Base-by-base conservation (phyloP, 92 coral and sea anemone genomes). In the Palythoa heliodiscus region DNA sequence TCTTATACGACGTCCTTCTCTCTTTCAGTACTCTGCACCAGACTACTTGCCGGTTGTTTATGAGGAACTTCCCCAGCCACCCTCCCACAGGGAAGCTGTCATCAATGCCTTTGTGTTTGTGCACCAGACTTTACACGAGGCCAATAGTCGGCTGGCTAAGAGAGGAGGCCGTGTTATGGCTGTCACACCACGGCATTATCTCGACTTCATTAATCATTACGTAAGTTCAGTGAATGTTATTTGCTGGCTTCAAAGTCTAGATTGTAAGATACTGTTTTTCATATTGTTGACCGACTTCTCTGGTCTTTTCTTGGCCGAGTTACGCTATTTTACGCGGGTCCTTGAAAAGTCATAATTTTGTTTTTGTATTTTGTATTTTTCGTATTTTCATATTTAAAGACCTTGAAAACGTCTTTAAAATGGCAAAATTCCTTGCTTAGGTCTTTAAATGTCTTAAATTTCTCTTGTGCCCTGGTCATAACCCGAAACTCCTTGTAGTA, bases 61-160 rank as follows among this genome's bases (percentile, higher is more conserved):
- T 53, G 95, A 97, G 86, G 99, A 95, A 11, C 95, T 97, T 5
- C 96, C 99, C 37, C 82, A 91, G 74, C 92, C 93, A 16, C 99
- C 99, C 83, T 93, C 95, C 66, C 99, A 97, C 93, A 90, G 99
- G 67, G 99, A 97, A 83, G 99, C 97, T 53, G 99, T 97, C 10
- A 91, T 97, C 61, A 97, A 97, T 70, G 99, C 98, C 9, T 97
- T 94, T 86, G 99, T 97, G 76, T 97, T 95, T 76, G 99, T 97
- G 39, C 99, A 97, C 77, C 99, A 97, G 88, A 97, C 99, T 0
- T 87, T 97, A 11, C 99, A 97, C 71, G 95, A 95, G 86, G 99
- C 99, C 8, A 97, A 97, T 70, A 83, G 88, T 25, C 92, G 99
- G 77, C 86, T 97, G 70, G 91, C 92, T 83, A 97, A 97, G 91